phyloP scores from a whole-genome alignment of 53 echinoderm and acorn worm genomes.

The Glandiceps talaboti region DNA sequence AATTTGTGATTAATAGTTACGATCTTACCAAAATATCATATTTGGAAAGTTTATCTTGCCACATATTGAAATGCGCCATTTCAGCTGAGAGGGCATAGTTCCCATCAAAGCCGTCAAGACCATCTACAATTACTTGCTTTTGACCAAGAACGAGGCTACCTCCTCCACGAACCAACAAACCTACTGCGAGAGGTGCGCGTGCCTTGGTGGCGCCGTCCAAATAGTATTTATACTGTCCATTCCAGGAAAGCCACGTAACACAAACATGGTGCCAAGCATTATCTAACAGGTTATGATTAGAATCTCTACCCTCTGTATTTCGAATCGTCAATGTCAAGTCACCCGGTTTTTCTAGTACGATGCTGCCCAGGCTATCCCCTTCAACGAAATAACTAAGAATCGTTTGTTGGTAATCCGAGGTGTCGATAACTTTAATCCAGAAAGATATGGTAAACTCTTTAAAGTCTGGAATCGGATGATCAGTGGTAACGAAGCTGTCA shows the following conservation, averaged over 20 bases:
- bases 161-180: not conserved
- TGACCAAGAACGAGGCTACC: not conserved
- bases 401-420: not conserved
- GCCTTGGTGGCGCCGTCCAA: not conserved
- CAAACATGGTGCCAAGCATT: not conserved
- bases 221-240: not conserved
- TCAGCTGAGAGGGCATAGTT: not conserved
- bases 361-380: not conserved
- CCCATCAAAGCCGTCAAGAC: not conserved
- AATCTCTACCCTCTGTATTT: not conserved
- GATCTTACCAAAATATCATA: not conserved
- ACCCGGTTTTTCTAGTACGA: not conserved
- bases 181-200: not conserved
- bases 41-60: not conserved
- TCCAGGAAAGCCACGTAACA: not conserved
- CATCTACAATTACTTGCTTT: not conserved
- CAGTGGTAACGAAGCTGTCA: not conserved
- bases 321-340: not conserved
- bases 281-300: not conserved
- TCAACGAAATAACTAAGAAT: not conserved
- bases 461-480: not conserved
- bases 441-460: not conserved
- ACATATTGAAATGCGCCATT: not conserved
- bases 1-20: too few species aligned
- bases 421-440: not conserved